Conservation (phyloP, 1,140 invertebrate species). For the Panulirus ornatus region DNA sequence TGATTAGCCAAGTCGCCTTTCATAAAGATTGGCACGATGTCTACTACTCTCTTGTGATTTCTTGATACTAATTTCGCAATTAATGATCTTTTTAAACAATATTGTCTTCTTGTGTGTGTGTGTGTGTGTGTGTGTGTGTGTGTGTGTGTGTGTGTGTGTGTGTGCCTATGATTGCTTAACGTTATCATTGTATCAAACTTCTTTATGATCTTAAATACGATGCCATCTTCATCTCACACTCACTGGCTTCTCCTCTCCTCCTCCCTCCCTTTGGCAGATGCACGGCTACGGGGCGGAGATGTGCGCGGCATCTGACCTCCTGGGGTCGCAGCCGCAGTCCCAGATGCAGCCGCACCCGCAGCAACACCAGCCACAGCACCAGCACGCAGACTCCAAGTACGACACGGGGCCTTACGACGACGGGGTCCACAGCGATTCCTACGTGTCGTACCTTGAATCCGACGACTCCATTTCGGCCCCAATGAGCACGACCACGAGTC, state of each 20-base stretch:
- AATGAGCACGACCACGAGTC: slow-evolving; percentile 71
- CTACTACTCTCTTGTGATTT: too few relatives aligned
- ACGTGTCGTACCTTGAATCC: slow-evolving; percentile 75
- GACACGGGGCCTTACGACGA: slow-evolving; percentile 70
- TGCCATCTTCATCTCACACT: neutral
- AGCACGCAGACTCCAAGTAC: slow-evolving; percentile 63
- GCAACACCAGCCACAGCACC: slow-evolving; percentile 32
- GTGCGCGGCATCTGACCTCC: slow-evolving; percentile 58
- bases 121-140: neutral
- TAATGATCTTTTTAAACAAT: too few relatives aligned
- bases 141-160: slow-evolving; percentile 35
- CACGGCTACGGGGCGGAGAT: slow-evolving; percentile 75
- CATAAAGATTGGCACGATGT: too few relatives aligned
- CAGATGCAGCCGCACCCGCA: slow-evolving; percentile 46
- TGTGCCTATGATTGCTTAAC: neutral
- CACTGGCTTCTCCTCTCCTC: neutral
- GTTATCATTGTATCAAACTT: neutral
- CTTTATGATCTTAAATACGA: neutral
- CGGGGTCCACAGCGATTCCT: slow-evolving; percentile 72
- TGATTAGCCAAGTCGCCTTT: too few relatives aligned
- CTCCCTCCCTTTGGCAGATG: slow-evolving; percentile 66
- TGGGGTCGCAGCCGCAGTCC: slow-evolving; percentile 56
- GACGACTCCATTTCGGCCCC: slow-evolving; percentile 75
- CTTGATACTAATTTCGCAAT: too few relatives aligned
- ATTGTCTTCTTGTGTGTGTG: too few relatives aligned